These are phyloP conservation scores for Phalera bucephala DNA, from an alignment of 2,888 invertebrate species.

Conservation along the genomic window DNA sequence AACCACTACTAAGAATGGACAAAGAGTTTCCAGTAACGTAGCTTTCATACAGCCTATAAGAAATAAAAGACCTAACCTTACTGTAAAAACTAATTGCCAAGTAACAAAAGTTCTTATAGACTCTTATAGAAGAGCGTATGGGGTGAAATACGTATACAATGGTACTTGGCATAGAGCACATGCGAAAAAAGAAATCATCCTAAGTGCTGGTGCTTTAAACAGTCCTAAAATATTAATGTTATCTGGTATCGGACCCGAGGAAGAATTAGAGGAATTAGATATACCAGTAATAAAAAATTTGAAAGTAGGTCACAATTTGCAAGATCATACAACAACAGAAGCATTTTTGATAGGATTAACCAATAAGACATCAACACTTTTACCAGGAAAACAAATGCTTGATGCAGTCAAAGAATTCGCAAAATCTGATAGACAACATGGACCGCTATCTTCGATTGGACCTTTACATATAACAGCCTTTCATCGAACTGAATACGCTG, in stretches of 20 bases:
- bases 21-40: conserved; percentile 82
- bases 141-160: conserved; percentile 50
- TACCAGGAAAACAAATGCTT: conserved; percentile 51
- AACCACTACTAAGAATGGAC: conserved; percentile 81
- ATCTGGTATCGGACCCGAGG: conserved; percentile 84
- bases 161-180: conserved; percentile 34
- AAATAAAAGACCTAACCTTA: conserved; percentile 70
- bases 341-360: conserved; percentile 78
- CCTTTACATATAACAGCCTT: conserved; percentile 83
- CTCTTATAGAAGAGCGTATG: conserved; percentile 45
- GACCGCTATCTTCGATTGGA: conserved; percentile 80
- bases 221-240: conserved; percentile 85
- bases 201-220: conserved; percentile 83
- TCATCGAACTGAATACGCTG: conserved; percentile 79
- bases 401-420: conserved; percentile 61
- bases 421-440: conserved; percentile 44
- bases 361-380: conserved; percentile 74
- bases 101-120: conserved; percentile 83
- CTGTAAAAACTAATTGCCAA: conserved; percentile 70
- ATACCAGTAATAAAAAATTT: conserved; percentile 83
- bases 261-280: conserved; percentile 64
- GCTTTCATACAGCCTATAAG: conserved; percentile 86
- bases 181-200: conserved; percentile 83
- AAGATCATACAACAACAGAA: conserved; percentile 85
- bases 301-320: conserved; percentile 88